Conservation (phyloP, 2,113 vertebrate species). For the Merops nubicus region DNA sequence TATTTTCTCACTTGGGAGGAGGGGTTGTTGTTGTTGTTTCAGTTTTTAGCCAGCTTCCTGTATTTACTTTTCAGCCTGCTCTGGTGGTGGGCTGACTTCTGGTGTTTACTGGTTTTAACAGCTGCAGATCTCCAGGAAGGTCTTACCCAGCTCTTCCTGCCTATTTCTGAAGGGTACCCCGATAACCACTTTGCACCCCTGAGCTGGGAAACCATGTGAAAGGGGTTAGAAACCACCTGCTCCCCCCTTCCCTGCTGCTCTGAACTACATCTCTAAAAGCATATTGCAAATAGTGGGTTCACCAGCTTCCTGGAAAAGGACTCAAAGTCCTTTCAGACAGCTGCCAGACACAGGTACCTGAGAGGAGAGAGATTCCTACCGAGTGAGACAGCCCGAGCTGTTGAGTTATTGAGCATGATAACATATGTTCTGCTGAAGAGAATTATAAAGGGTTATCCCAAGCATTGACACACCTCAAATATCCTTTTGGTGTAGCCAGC, state of each 20-base stretch:
- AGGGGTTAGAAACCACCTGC: neutral
- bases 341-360: neutral
- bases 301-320: neutral
- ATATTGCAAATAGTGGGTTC: neutral
- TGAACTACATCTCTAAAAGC: neutral
- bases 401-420: too few relatives aligned
- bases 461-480: neutral
- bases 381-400: fast-evolving
- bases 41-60: conserved; percentile 75
- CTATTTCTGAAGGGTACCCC: neutral
- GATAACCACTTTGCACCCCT: neutral
- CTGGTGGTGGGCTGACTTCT: conserved; percentile 51
- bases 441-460: fast-evolving
- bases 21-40: conserved; percentile 61
- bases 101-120: conserved; percentile 70
- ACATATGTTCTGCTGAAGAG: fast-evolving
- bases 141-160: conserved; percentile 62
- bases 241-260: neutral
- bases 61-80: conserved; percentile 68
- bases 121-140: conserved; percentile 73
- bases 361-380: neutral
- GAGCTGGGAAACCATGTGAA: neutral
- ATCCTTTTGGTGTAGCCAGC: too few relatives aligned
- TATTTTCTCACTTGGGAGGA: conserved; percentile 57
- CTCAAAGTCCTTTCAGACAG: neutral